Conservation (phyloP, 2,113 vertebrate species). For the Pan troglodytes region NHGRI_mPanTro3-v2.1_pri NC_072421.2:104670501-104671000, state of each 20-base stretch:
- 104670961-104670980: neutral
- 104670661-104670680: conserved; percentile 11
- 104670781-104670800: neutral
- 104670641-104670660: neutral
- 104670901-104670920: neutral
- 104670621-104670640: neutral
- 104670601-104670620: neutral
- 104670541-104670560: neutral
- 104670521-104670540: neutral
- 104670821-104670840: neutral
- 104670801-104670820: neutral
- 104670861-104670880: neutral
- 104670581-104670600: neutral
- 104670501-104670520: neutral
- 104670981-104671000: neutral
- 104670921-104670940: neutral
- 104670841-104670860: conserved; percentile 15
- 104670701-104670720: conserved; percentile 40
- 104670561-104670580: neutral
- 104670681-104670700: neutral
- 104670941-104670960: neutral
- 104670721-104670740: neutral
- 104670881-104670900: neutral
- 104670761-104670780: neutral
- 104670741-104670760: conserved; percentile 10